Percentiles rank a stretch among this genome's conserved stretches.
phyloP scores from a whole-genome alignment of 2,113 vertebrate species.

The Polypterus bichir region DNA sequence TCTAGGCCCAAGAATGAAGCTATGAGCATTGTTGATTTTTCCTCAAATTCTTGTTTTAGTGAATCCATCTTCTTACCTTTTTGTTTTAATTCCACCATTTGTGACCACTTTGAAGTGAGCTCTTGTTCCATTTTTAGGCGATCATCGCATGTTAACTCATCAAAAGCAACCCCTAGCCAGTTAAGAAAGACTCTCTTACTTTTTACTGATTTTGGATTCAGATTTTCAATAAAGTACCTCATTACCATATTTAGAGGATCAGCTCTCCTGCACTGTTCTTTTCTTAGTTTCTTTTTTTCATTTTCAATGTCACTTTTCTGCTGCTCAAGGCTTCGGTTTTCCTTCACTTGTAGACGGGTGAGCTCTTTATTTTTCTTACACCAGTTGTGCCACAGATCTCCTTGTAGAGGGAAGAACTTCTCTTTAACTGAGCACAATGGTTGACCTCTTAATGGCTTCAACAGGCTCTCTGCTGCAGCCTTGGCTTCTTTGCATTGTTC shows the following conservation, averaged over 20 bases:
- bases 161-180: constrained; percentile 35
- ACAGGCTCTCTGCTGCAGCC: constrained; percentile 17
- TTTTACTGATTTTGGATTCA: constrained; percentile 17
- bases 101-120: constrained; percentile 33
- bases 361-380: constrained; percentile 42
- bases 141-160: constrained; percentile 22
- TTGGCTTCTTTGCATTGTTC: constrained; percentile 24
- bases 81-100: constrained; percentile 28
- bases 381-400: constrained; percentile 38
- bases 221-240: constrained; percentile 15
- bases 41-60: constrained; percentile 26
- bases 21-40: constrained; percentile 28
- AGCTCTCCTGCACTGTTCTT: constrained; percentile 6
- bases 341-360: constrained; percentile 35
- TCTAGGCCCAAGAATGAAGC: constrained; percentile 42
- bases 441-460: constrained; percentile 22
- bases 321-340: constrained; percentile 32
- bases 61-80: constrained; percentile 14
- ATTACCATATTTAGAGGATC: constrained; percentile 13
- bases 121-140: constrained; percentile 25
- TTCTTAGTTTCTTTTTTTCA: constrained; percentile 29
- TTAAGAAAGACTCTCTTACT: constrained; percentile 42
- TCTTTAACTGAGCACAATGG: constrained; percentile 25
- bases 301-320: constrained; percentile 31
- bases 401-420: constrained; percentile 25